phyloP scores from a whole-genome alignment of 2,797 vertebrate genomes.

The Chloroceryle amazona region DNA sequence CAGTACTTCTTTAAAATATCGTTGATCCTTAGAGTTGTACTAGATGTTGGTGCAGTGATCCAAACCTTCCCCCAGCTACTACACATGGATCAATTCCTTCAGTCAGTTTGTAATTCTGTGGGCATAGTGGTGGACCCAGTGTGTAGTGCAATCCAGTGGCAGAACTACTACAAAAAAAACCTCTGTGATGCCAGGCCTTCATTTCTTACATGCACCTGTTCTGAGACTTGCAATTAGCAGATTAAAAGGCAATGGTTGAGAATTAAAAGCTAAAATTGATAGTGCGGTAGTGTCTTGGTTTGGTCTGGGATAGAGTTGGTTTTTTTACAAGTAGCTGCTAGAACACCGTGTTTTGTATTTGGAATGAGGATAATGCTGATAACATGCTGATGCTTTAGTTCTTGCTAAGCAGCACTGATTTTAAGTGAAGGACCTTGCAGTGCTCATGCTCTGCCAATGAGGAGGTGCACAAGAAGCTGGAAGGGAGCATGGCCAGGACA shows the following conservation, averaged over 20 bases:
- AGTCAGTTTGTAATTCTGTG: not conserved
- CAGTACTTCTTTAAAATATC: not conserved
- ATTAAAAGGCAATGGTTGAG: not conserved
- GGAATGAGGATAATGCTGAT: not conserved
- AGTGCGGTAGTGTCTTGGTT: too few relatives aligned
- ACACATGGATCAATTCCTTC: rapidly evolving
- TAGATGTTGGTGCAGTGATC: not conserved
- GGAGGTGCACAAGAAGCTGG: not conserved
- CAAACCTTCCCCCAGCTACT: not conserved
- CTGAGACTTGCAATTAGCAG: not conserved
- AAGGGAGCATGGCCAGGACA: not conserved
- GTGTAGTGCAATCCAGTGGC: rapidly evolving
- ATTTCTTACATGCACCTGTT: not conserved
- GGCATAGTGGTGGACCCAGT: not conserved
- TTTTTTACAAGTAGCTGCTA: not conserved
- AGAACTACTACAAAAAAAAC: not conserved
- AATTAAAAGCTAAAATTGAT: not conserved
- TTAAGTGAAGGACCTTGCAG: not conserved
- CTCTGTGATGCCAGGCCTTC: not conserved
- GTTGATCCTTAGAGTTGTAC: not conserved
- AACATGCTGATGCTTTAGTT: not conserved
- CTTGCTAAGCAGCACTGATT: not conserved
- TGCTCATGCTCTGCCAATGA: not conserved
- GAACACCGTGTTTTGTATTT: not conserved
- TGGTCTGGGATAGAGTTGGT: too few relatives aligned